phyloP scores from a whole-genome alignment of 1,140 invertebrate species.

The Drosophila teissieri region DNA sequence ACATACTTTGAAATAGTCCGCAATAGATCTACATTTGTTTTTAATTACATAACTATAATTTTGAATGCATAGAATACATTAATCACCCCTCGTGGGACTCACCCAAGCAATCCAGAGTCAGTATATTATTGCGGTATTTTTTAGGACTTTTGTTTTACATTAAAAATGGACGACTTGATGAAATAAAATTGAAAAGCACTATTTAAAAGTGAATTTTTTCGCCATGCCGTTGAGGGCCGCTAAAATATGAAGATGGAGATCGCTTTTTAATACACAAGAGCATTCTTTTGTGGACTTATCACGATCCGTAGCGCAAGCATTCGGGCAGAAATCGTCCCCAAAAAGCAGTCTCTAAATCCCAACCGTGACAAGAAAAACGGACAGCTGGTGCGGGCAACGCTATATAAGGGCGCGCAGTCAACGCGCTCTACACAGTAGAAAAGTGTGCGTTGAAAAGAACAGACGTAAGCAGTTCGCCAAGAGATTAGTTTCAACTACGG shows the following conservation, averaged over 20 bases:
- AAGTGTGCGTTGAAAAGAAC: constrained; percentile 15
- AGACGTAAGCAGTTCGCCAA: constrained; percentile 20
- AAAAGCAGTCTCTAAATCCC: too few species aligned
- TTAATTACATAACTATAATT: too few species aligned
- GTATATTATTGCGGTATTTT: not conserved
- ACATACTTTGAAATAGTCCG: not conserved
- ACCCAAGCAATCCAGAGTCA: not conserved
- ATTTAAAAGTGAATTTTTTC: constrained; percentile 3
- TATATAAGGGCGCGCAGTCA: not conserved
- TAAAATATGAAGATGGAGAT: not conserved
- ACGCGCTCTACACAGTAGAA: constrained; percentile 22
- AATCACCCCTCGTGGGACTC: not conserved
- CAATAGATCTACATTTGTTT: not conserved
- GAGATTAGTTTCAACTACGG: not conserved
- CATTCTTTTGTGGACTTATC: not conserved
- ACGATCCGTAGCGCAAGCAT: not conserved
- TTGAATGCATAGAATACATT: too few species aligned
- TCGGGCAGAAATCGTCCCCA: not conserved
- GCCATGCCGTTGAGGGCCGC: not conserved
- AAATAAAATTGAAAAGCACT: not conserved
- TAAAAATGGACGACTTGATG: not conserved
- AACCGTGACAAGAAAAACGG: too few species aligned
- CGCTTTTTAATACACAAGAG: not conserved
- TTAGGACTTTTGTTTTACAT: not conserved
- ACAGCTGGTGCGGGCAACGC: not conserved